Percentiles rank a stretch among this genome's conserved stretches.
Conservation (phyloP, 1,140 invertebrate genomes). For the Drosophila nasuta region DNA sequence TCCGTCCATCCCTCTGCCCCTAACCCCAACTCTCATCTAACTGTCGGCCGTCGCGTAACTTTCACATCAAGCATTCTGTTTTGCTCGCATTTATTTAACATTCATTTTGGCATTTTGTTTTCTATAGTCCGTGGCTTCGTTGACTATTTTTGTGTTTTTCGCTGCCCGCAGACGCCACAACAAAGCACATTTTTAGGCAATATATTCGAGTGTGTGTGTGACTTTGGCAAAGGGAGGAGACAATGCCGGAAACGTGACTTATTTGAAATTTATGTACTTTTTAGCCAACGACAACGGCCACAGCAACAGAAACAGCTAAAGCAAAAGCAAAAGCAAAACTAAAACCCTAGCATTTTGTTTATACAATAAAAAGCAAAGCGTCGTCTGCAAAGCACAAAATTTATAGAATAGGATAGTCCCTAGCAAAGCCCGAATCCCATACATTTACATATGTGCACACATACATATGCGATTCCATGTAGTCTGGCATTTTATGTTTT, state of each 20-base stretch:
- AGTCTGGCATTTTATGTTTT: conserved; percentile 49
- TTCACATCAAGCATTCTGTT: conserved; percentile 27
- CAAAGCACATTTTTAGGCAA: conserved; percentile 63
- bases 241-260: conserved; percentile 78
- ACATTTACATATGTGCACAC: conserved; percentile 8
- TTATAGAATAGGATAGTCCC: conserved; percentile 19
- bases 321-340: conserved; percentile 46
- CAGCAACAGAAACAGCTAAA: conserved; percentile 35
- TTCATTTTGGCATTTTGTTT: conserved; percentile 51
- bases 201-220: conserved; percentile 21
- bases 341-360: conserved; percentile 45
- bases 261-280: conserved; percentile 82
- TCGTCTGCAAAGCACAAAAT: conserved; percentile 23
- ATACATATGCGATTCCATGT: conserved; percentile 12
- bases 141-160: conserved; percentile 53
- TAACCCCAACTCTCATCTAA: not conserved
- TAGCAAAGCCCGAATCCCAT: conserved; percentile 27
- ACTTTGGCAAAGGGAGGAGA: conserved; percentile 25
- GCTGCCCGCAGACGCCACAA: conserved; percentile 72
- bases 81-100: conserved; percentile 41
- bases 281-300: conserved; percentile 57
- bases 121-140: conserved; percentile 39
- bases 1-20: no score
- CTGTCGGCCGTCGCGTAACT: not conserved
- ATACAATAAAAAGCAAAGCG: conserved; percentile 51